These are phyloP conservation scores for Anolis sagrei DNA, from an alignment of 2,113 vertebrate genomes.

Conservation along the genomic window DNA sequence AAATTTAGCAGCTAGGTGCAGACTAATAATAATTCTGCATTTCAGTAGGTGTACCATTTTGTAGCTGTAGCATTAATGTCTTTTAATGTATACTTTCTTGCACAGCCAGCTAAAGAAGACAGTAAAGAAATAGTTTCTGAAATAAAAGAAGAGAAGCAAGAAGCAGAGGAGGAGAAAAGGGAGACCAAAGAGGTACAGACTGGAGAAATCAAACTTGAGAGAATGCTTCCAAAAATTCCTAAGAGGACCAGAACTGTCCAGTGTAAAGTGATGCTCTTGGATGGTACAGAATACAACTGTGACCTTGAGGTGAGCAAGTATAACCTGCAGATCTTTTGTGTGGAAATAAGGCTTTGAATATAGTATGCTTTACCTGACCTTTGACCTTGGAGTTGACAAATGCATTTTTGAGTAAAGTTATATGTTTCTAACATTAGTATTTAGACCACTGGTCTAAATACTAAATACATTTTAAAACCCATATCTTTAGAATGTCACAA, in stretches of 20 bases:
- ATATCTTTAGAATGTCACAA: neutral
- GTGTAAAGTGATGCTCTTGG: constrained; percentile 89
- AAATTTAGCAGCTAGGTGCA: neutral
- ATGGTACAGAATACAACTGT: constrained; percentile 88
- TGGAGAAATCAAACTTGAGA: constrained; percentile 73
- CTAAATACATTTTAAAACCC: neutral
- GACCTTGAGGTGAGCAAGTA: constrained; percentile 90
- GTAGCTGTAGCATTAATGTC: neutral
- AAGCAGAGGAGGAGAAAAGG: constrained; percentile 66
- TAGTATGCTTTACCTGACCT: neutral
- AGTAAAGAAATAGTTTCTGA: constrained; percentile 72
- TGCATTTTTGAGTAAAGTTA: neutral
- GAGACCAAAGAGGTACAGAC: constrained; percentile 80
- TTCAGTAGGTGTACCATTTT: neutral
- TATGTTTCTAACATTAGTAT: neutral
- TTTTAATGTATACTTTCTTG: constrained; percentile 36
- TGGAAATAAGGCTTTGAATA: neutral
- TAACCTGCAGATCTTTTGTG: neutral
- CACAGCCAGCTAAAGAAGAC: constrained; percentile 84
- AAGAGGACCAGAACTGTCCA: constrained; percentile 91
- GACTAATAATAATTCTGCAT: neutral
- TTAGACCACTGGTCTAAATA: neutral
- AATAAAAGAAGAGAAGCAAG: constrained; percentile 69
- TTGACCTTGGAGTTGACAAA: neutral
- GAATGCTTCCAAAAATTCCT: constrained; percentile 79